phyloP scores from a whole-genome alignment of 2,888 invertebrate species.

The Catocala sponsa region DNA sequence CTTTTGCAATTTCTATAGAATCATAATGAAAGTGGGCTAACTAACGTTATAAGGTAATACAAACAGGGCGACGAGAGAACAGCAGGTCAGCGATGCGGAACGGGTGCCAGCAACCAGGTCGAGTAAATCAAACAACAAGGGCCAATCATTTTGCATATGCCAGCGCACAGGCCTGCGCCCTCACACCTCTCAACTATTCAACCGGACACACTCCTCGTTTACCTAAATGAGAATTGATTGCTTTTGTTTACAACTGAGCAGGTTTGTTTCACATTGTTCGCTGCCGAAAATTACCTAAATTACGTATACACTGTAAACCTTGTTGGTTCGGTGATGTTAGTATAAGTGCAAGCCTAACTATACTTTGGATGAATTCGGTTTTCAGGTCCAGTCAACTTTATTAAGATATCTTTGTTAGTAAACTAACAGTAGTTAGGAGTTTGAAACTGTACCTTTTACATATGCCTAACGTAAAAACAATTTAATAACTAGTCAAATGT shows the following conservation, averaged over 20 bases:
- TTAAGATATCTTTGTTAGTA: too few species aligned
- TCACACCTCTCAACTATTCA: constrained; percentile 51
- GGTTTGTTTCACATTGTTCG: constrained; percentile 2
- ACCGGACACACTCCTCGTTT: constrained; percentile 51
- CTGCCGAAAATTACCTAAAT: not conserved
- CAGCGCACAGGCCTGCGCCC: constrained; percentile 52
- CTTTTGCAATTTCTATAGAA: constrained; percentile 17
- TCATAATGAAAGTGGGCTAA: constrained; percentile 49
- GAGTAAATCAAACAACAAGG: constrained; percentile 79
- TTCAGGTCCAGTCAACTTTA: too few species aligned
- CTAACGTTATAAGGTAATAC: constrained; percentile 49
- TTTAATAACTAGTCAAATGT: too few species aligned
- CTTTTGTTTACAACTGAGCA: constrained; percentile 28
- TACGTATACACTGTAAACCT: not conserved
- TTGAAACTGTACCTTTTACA: too few species aligned
- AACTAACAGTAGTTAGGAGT: too few species aligned
- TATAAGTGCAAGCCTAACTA: too few species aligned
- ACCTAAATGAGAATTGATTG: constrained; percentile 50
- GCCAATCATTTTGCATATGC: constrained; percentile 69
- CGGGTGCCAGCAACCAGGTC: constrained; percentile 65
- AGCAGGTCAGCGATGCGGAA: constrained; percentile 62
- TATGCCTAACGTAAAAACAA: too few species aligned
- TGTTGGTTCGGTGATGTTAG: too few species aligned
- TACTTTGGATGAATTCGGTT: too few species aligned
- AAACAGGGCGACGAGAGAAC: constrained; percentile 48